phyloP scores from a whole-genome alignment of 2,797 vertebrate species.

The Rhabdophis nuchalis region DNA sequence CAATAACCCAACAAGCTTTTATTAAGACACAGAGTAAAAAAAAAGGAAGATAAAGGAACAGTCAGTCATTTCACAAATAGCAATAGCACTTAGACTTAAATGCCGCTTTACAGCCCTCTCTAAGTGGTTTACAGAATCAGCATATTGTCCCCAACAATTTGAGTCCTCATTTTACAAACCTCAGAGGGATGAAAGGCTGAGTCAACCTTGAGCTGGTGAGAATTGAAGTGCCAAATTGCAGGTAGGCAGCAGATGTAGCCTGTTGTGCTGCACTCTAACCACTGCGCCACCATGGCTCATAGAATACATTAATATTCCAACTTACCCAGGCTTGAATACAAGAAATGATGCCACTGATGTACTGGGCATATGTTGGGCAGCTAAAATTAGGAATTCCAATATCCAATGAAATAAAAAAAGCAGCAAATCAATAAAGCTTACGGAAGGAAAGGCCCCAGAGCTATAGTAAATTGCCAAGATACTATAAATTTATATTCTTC shows the following conservation, averaged over 20 bases:
- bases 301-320: neutral
- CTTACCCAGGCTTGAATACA: neutral
- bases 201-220: too few relatives aligned
- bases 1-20: neutral
- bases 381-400: neutral
- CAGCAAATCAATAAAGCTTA: neutral
- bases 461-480: neutral
- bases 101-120: too few relatives aligned
- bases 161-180: too few relatives aligned
- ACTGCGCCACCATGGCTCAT: too few relatives aligned
- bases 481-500: neutral
- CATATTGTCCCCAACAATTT: too few relatives aligned
- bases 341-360: neutral
- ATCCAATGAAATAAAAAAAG: neutral
- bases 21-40: neutral
- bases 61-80: neutral
- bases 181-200: too few relatives aligned
- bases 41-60: neutral
- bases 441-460: neutral
- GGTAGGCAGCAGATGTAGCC: too few relatives aligned
- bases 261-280: too few relatives aligned
- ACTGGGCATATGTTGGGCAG: fast-evolving
- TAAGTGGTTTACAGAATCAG: too few relatives aligned
- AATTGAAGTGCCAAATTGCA: too few relatives aligned
- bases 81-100: too few relatives aligned